Evolutionary conservation across 2,797 vertebrate species (phyloP).

Genomic region (Tenualosa ilisha): DNA sequence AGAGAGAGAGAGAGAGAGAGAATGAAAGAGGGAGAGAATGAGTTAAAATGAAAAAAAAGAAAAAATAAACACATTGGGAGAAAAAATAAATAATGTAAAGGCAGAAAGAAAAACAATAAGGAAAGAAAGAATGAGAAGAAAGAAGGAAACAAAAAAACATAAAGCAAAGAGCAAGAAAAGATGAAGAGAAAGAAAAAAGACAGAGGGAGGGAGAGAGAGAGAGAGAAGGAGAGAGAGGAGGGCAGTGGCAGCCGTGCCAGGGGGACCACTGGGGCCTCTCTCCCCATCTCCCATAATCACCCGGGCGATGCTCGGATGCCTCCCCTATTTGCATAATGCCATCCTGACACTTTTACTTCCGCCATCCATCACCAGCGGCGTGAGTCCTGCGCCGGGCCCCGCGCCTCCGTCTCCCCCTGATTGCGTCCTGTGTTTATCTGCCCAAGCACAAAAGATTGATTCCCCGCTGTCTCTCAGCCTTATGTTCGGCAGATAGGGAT

Average conservation of each 20-base stretch:
- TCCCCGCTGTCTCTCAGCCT: conserved; percentile 84
- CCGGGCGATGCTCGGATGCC: conserved; percentile 93
- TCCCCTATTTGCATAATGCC: conserved; percentile 95
- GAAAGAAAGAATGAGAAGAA: conserved; percentile 4
- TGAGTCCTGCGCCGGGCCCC: conserved; percentile 81
- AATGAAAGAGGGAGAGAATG: background rate
- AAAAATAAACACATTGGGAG: background rate
- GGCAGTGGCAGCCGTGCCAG: conserved; percentile 84
- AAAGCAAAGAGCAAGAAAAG: background rate
- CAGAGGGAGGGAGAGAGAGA: conserved; percentile 41
- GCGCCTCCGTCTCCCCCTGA: conserved; percentile 82
- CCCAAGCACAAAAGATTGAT: conserved; percentile 90
- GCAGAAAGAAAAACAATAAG: background rate
- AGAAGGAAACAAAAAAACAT: background rate
- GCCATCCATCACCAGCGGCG: conserved; percentile 89
- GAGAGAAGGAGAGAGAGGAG: conserved; percentile 72
- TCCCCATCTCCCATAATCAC: conserved; percentile 93
- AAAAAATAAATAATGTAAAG: background rate
- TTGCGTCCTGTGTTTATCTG: conserved; percentile 84
- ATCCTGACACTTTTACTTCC: conserved; percentile 94
- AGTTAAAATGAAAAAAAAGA: background rate
- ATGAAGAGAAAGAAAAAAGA: background rate
- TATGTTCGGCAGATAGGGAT: conserved; percentile 86
- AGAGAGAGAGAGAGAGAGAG: background rate
- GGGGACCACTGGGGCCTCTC: conserved; percentile 86